phyloP scores from a whole-genome alignment of 1,140 invertebrate species.

The Yoshiicerus persimilis region DNA sequence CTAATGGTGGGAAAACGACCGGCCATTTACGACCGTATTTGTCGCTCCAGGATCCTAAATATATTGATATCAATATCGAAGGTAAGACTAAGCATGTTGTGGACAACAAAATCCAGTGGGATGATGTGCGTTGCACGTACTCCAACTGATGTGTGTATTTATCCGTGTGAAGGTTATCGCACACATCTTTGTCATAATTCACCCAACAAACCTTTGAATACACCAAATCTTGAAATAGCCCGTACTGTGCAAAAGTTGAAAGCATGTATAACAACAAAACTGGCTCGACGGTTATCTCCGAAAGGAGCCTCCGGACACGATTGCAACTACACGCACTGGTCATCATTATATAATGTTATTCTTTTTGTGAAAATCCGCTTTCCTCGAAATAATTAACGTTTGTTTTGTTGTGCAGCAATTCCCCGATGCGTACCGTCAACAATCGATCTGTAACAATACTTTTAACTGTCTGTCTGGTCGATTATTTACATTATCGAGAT shows the following conservation, averaged over 20 bases:
- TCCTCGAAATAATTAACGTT: background rate
- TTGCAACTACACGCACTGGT: background rate
- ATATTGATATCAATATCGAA: slow-evolving; percentile 54
- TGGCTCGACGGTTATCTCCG: slow-evolving; percentile 56
- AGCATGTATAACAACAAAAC: slow-evolving; percentile 59
- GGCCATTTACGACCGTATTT: slow-evolving; percentile 56
- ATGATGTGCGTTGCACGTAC: slow-evolving; percentile 53
- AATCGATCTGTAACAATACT: too few species aligned
- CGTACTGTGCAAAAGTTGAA: slow-evolving; percentile 55
- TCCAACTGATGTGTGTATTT: slow-evolving; percentile 50
- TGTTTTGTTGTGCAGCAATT: background rate
- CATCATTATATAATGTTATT: background rate
- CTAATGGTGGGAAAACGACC: slow-evolving; percentile 56
- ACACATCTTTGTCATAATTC: slow-evolving; percentile 47
- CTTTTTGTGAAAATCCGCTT: background rate
- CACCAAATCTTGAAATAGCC: slow-evolving; percentile 57
- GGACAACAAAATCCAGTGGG: slow-evolving; percentile 54
- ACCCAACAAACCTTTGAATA: slow-evolving; percentile 55
- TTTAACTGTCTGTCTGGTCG: too few species aligned
- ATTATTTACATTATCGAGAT: too few species aligned
- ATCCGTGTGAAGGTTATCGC: slow-evolving; percentile 50
- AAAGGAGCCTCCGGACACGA: background rate
- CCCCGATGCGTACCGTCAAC: too few species aligned
- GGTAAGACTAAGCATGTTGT: slow-evolving; percentile 55
- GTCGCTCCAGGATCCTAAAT: slow-evolving; percentile 52